phyloP scores from a whole-genome alignment of 2,888 invertebrate genomes.

The Salticus scenicus region DNA sequence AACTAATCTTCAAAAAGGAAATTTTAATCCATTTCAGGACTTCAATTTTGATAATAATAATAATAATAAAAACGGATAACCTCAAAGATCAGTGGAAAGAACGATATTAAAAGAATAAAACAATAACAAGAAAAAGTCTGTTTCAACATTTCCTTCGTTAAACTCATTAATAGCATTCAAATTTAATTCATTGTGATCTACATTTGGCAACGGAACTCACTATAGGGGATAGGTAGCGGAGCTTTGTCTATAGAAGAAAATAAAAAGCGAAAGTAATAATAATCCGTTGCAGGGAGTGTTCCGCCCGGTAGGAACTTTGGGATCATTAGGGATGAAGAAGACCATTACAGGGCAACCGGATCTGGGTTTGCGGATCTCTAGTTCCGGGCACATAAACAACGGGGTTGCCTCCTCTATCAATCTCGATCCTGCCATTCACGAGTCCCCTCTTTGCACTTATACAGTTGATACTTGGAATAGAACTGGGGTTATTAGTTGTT shows the following conservation, averaged over 20 bases:
- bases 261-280: constrained; percentile 56
- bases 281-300: constrained; percentile 50
- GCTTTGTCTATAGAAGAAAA: constrained; percentile 5
- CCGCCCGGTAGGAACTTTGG: constrained; percentile 58
- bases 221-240: neutral
- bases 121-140: no score
- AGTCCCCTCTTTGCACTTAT: neutral
- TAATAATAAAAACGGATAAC: no score
- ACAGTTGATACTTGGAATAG: neutral
- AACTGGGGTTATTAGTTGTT: neutral
- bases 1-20: no score
- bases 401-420: constrained; percentile 15
- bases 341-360: constrained; percentile 67
- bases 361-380: constrained; percentile 56
- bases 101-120: no score
- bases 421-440: constrained; percentile 10
- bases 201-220: neutral
- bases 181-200: neutral
- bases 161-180: neutral
- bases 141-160: no score
- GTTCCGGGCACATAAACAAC: constrained; percentile 15
- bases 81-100: no score
- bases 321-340: constrained; percentile 54
- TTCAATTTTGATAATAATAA: no score
- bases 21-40: no score